Evolutionary conservation across 2,888 invertebrate genomes (phyloP).

Genomic region (Diogma glabrata): DNA sequence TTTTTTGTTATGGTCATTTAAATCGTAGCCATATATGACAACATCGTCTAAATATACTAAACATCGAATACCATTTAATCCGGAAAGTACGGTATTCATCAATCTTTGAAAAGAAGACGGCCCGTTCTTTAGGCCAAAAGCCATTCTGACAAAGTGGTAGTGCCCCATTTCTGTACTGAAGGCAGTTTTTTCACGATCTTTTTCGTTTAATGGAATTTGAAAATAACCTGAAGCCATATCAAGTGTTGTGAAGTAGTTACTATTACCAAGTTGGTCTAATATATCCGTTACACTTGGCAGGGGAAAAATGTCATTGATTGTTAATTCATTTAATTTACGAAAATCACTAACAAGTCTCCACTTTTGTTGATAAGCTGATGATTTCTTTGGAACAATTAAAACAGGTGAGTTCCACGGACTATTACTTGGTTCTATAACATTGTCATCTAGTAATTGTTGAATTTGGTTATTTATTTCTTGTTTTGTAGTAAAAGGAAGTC

Average conservation of each 20-base stretch:
- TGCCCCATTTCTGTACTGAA: too few relatives aligned
- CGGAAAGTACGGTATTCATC: too few relatives aligned
- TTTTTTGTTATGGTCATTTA: too few relatives aligned
- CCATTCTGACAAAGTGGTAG: too few relatives aligned
- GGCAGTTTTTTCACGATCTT: too few relatives aligned
- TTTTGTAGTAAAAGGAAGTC: neutral
- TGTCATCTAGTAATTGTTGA: neutral
- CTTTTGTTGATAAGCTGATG: neutral
- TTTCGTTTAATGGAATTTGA: too few relatives aligned
- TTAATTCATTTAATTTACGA: neutral
- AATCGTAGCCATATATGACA: too few relatives aligned
- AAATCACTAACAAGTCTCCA: neutral
- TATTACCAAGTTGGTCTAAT: neutral
- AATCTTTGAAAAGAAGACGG: too few relatives aligned
- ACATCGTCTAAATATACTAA: too few relatives aligned
- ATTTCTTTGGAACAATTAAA: neutral
- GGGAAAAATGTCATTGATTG: conserved; percentile 1
- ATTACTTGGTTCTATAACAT: neutral
- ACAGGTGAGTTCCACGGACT: neutral
- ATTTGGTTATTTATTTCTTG: neutral
- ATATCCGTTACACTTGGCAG: neutral
- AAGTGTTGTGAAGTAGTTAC: neutral
- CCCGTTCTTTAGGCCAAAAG: too few relatives aligned
- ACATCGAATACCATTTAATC: too few relatives aligned
- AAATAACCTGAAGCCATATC: too few relatives aligned